Conservation (phyloP, 2,797 vertebrate genomes). For the Notolepis coatsorum region DNA sequence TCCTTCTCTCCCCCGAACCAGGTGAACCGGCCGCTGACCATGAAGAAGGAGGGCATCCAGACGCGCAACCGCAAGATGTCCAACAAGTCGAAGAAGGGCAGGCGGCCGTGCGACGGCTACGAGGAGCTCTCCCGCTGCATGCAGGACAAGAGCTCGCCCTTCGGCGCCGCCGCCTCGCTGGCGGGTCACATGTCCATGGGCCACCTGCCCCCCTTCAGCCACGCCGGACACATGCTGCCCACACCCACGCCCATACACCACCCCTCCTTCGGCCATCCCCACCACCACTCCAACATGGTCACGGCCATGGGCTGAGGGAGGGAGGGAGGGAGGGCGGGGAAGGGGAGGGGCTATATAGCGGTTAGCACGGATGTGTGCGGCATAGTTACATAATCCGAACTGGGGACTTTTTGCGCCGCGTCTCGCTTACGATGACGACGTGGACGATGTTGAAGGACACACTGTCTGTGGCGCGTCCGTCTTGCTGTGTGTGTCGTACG, state of each 20-base stretch:
- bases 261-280: constrained; percentile 93
- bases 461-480: constrained; percentile 44
- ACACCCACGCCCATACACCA: constrained; percentile 96
- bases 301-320: constrained; percentile 92
- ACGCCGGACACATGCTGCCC: constrained; percentile 94
- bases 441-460: constrained; percentile 55
- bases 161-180: constrained; percentile 89
- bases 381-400: constrained; percentile 26
- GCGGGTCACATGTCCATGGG: constrained; percentile 92
- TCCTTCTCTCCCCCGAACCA: constrained; percentile 59
- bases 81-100: constrained; percentile 96
- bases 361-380: neutral
- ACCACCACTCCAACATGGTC: constrained; percentile 96
- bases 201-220: constrained; percentile 91
- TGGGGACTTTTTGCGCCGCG: constrained; percentile 15
- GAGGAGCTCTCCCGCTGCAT: constrained; percentile 93
- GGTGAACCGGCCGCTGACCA: constrained; percentile 98
- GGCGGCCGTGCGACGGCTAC: constrained; percentile 88
- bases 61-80: constrained; percentile 99
- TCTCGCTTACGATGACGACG: constrained; percentile 33
- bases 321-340: neutral
- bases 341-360: neutral
- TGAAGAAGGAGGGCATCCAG: constrained; percentile 99
- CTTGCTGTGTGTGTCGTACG: constrained; percentile 46
- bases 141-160: constrained; percentile 91